phyloP scores from a whole-genome alignment of 2,888 invertebrate genomes.

The Dolomedes plantarius region DNA sequence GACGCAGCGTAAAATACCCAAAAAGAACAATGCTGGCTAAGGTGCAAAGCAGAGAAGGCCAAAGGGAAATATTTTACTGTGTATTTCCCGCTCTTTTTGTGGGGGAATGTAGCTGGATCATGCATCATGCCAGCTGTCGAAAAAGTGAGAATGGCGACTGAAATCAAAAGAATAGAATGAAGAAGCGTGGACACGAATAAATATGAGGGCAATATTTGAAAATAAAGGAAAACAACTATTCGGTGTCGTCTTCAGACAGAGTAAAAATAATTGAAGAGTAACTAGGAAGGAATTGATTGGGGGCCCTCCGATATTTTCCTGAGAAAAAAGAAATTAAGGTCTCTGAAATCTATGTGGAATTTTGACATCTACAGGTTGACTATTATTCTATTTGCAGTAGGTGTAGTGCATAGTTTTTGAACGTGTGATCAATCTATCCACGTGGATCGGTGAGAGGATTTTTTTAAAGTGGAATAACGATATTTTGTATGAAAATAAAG shows the following conservation, averaged over 20 bases:
- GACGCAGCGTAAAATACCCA: constrained; percentile 40
- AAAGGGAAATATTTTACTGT: constrained; percentile 65
- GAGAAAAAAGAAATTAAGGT: no score
- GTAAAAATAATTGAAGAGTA: no score
- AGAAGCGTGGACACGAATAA: background rate
- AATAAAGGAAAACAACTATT: background rate
- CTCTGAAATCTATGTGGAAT: no score
- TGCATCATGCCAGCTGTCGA: constrained; percentile 54
- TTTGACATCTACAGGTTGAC: no score
- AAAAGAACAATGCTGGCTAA: constrained; percentile 56
- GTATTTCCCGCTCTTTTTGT: constrained; percentile 30
- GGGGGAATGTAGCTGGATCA: constrained; percentile 43
- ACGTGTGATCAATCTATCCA: no score
- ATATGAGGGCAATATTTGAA: background rate
- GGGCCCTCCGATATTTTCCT: no score
- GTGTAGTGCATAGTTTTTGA: no score
- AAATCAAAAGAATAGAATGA: constrained; percentile 11
- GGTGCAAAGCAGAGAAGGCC: constrained; percentile 23
- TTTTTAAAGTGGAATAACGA: no score
- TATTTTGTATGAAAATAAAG: background rate
- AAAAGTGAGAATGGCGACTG: constrained; percentile 36
- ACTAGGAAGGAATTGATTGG: no score
- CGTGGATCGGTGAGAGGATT: no score
- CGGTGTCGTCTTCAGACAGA: background rate
- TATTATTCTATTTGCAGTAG: no score